Conservation (phyloP, 1,140 invertebrate species). For the Cepaea nemoralis region DNA sequence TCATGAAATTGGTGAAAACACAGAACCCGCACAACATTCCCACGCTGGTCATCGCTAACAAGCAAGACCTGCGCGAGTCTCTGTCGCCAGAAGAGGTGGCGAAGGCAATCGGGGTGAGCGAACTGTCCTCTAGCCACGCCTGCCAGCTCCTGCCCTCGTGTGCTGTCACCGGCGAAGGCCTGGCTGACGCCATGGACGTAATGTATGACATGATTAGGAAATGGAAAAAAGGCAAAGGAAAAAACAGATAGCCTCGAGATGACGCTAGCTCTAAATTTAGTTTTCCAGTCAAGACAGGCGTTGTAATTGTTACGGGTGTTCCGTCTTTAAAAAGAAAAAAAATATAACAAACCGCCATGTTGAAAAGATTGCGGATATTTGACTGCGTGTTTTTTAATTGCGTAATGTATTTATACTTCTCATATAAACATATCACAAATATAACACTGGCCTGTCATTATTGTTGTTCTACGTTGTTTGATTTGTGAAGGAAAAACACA, state of each 20-base stretch:
- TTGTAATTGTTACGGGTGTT: not conserved
- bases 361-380: no score
- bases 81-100: slow-evolving; percentile 93
- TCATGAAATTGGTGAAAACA: slow-evolving; percentile 91
- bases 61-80: slow-evolving; percentile 96
- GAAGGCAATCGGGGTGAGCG: slow-evolving; percentile 88
- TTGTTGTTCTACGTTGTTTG: no score
- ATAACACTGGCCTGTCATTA: no score
- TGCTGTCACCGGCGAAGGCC: slow-evolving; percentile 94
- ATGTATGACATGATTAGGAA: slow-evolving; percentile 95
- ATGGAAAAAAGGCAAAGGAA: slow-evolving; percentile 81
- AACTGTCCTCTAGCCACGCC: slow-evolving; percentile 79
- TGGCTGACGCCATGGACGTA: slow-evolving; percentile 92
- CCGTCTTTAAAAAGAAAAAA: no score
- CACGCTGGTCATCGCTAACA: slow-evolving; percentile 97
- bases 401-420: no score
- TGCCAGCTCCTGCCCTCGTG: slow-evolving; percentile 94
- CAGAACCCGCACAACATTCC: slow-evolving; percentile 94
- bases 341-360: no score
- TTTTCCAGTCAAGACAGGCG: no score
- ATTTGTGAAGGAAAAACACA: no score
- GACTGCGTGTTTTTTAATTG: no score
- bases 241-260: slow-evolving; percentile 22
- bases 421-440: no score
- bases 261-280: not conserved